Evolutionary conservation across 2,797 vertebrate genomes (phyloP), one percentile per base, ranked within the genome.

Genomic region (Eulemur coronatus): DNA sequence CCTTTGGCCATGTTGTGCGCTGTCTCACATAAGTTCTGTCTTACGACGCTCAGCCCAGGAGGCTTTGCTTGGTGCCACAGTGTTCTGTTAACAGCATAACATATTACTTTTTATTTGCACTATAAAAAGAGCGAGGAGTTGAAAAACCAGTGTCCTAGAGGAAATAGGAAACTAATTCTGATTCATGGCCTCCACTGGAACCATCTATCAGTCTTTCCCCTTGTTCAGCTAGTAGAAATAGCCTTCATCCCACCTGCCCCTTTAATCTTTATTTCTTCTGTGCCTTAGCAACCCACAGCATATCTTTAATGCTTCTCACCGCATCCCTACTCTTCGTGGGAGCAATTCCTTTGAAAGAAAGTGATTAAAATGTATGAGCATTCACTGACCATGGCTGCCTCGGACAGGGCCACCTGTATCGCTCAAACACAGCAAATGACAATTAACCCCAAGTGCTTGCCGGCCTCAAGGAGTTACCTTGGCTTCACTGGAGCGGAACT

Each of bases 81-180:
- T 38, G 48, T 86, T 65, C 50, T 93, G 18, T 94, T 67, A 95
- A 55, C 87, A 26, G 46, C 28, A 26, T 67, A 73, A 84, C 70
- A 28, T 43, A 81, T 59, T 96, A 57, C 69, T 81, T 95, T 91
- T 96, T 57, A 79, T 91, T 84, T 97, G 87, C 76, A 81, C 30
- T 78, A 6, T 67, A 48, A 92, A 85, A 88, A 72, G 75, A 81
- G 24, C 0, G n/a, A 75, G 82, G 70, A 80, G 57, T 78, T 59
- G 88, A 72, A 92, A 84, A 73, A 15, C 41, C 85, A 63, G 35
- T 91, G 89, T 91, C 87, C 95, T 90, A 52, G 79, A 95, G 90
- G 94, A 55, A 30, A 38, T 50, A 65, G 85, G 55, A 89, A 84
- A 59, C 17, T 11, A 50, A 33, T 82, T 48, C 72, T 90, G 81